Evolutionary conservation across 2,797 vertebrate species (phyloP).

Genomic region (Epinephelus coioides): DNA sequence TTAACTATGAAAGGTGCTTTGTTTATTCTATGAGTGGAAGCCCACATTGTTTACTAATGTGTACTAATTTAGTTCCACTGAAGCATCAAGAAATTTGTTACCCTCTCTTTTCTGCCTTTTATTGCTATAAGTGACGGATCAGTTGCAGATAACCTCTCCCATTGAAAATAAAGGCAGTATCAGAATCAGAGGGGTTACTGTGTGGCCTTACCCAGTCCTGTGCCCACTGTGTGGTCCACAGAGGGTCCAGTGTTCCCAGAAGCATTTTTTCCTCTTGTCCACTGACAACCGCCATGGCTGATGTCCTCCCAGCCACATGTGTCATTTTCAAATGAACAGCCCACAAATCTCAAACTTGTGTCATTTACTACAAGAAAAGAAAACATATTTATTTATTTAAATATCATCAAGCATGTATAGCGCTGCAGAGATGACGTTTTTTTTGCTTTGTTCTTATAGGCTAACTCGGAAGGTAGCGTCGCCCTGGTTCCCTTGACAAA

Average conservation of each 20-base stretch:
- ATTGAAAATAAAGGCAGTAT: no score
- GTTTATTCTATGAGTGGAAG: background rate
- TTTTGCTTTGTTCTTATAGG: no score
- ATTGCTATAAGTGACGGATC: background rate
- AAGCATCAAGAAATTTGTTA: background rate
- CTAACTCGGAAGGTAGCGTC: no score
- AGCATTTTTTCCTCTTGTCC: conserved; percentile 79
- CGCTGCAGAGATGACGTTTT: no score
- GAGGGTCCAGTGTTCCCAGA: conserved; percentile 76
- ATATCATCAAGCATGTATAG: background rate
- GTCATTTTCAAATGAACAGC: conserved; percentile 83
- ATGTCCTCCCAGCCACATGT: conserved; percentile 83
- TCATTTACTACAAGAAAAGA: conserved; percentile 65
- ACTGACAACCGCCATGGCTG: conserved; percentile 79
- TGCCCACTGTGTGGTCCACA: conserved; percentile 82
- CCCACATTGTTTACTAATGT: background rate
- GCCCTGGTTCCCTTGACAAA: no score
- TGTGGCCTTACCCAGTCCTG: conserved; percentile 74
- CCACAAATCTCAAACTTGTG: conserved; percentile 71
- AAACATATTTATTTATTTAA: background rate
- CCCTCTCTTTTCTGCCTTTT: background rate
- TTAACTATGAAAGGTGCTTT: background rate
- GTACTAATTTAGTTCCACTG: background rate
- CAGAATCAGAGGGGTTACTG: background rate
- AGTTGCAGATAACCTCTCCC: background rate